Evolutionary conservation across 2,797 vertebrate species (phyloP).

Genomic region (Gastrophryne carolinensis): DNA sequence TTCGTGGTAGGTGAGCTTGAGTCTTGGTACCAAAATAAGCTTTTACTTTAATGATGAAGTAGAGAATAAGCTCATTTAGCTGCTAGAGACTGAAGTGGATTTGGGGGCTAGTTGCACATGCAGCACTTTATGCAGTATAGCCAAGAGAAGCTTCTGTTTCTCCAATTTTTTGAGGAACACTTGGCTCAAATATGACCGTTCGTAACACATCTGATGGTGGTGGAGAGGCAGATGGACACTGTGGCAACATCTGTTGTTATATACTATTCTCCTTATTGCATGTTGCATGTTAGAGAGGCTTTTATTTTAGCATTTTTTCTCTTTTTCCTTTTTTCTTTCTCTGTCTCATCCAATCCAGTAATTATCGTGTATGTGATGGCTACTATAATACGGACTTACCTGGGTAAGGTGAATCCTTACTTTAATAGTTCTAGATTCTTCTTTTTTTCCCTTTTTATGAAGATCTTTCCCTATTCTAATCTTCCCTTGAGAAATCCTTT

Average conservation of each 20-base stretch:
- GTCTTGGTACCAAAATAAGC: too few species aligned
- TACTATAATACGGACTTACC: slow-evolving; percentile 99
- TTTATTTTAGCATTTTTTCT: slow-evolving; percentile 84
- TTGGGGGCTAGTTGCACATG: too few species aligned
- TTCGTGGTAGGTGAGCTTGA: too few species aligned
- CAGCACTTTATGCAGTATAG: too few species aligned
- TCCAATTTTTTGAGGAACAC: too few species aligned
- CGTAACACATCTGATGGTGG: neutral
- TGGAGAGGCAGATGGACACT: neutral
- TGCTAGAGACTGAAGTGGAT: too few species aligned
- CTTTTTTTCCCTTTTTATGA: slow-evolving; percentile 58
- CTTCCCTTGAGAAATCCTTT: slow-evolving; percentile 60
- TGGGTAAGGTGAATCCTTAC: slow-evolving; percentile 93
- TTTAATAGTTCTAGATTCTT: slow-evolving; percentile 81
- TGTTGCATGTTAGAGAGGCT: slow-evolving; percentile 89
- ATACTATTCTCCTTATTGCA: slow-evolving; percentile 74
- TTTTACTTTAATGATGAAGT: too few species aligned
- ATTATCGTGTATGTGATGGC: slow-evolving; percentile 99
- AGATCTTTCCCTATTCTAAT: slow-evolving; percentile 55
- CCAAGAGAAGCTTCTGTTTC: too few species aligned
- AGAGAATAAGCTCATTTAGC: too few species aligned
- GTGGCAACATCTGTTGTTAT: neutral
- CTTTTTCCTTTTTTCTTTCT: slow-evolving; percentile 76
- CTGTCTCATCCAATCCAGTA: slow-evolving; percentile 92
- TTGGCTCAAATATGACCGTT: neutral